Conservation (phyloP, 2,888 invertebrate species). For the Pterostichus madidus region DNA sequence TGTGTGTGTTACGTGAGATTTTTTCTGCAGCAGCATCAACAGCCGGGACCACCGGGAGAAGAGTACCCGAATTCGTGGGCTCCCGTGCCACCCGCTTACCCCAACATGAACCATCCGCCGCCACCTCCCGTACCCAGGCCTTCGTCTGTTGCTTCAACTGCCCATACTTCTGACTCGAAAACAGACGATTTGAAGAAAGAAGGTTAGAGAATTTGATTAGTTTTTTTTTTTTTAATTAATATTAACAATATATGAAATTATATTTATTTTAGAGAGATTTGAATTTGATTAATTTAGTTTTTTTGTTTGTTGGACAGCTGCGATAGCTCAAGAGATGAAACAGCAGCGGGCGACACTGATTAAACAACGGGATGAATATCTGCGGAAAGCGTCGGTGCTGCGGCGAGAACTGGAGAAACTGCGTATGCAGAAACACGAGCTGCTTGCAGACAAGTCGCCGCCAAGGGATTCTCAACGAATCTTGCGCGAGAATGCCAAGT, state of each 20-base stretch:
- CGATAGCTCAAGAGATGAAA: conserved; percentile 89
- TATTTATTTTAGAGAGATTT: no score
- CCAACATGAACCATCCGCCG: conserved; percentile 68
- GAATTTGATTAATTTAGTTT: conserved; percentile 53
- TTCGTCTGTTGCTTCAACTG: conserved; percentile 53
- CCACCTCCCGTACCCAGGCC: conserved; percentile 73
- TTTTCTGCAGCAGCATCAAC: conserved; percentile 57
- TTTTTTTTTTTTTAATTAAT: no score
- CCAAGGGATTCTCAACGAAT: conserved; percentile 85
- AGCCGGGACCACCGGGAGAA: conserved; percentile 70
- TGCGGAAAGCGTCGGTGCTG: conserved; percentile 85
- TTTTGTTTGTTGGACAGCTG: conserved; percentile 68
- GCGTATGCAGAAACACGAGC: conserved; percentile 88
- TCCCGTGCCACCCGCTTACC: conserved; percentile 68
- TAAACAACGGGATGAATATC: conserved; percentile 90
- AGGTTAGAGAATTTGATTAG: conserved; percentile 73
- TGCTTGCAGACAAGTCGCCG: conserved; percentile 86
- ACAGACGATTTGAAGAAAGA: conserved; percentile 80
- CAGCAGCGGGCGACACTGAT: conserved; percentile 90
- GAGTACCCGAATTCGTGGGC: conserved; percentile 71
- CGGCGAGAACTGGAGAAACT: conserved; percentile 89
- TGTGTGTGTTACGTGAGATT: conserved; percentile 25
- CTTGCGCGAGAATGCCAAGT: conserved; percentile 89
- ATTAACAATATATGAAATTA: no score
- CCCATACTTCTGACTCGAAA: conserved; percentile 62